Evolutionary conservation across 2,113 vertebrate genomes (phyloP), one percentile per base, ranked within the genome.

Genomic region (Prochilodus magdalenae): DNA sequence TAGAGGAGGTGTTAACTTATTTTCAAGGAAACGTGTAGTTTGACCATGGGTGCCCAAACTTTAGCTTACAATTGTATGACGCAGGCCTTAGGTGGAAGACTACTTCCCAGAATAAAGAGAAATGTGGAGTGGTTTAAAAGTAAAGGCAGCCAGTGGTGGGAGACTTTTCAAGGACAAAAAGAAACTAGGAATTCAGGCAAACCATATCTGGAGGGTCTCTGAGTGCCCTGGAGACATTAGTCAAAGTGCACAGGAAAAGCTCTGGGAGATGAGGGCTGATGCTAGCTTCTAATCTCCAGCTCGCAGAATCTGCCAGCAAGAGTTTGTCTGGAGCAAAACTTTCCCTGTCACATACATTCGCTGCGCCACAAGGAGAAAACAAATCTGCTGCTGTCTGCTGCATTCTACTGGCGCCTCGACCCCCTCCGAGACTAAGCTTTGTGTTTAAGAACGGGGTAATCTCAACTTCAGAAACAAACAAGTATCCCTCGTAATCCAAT

Each of bases 91-190:
- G 14, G 3, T 20, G 5, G 14, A 6, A 53, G 15, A 53, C 51
- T 53, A 53, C 51, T 53, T 2, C 51, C 16, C 70, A 80, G 8
- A 75, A 44, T 70, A 72, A 26, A 69, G 66, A 20, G 49, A 5
- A 69, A 53, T 16, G 20, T 16, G 16, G 51, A 1, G 1, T 49
- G 2, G 44, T 12, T 49, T 1, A 18, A 20, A 53, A 53, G 16
- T 0, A 55, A 14, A 59, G 30, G 27, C 29, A 74, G 27, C 24
- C 27, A 78, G 71, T 66, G 30, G 66, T 22, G 69, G 60, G 73
- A 80, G 20, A 66, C 79, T 86, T 87, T 59, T 89, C 88, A 91
- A 90, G 91, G 89, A 86, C 89, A 86, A 83, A 62, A 62, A 51
- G 75, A 89, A 86, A 71, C 12, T 16, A 75, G 80, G 71, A 33